These are phyloP conservation scores for Bombyx huttoni DNA, from an alignment of 2,888 invertebrate genomes.

Conservation along the genomic window DNA sequence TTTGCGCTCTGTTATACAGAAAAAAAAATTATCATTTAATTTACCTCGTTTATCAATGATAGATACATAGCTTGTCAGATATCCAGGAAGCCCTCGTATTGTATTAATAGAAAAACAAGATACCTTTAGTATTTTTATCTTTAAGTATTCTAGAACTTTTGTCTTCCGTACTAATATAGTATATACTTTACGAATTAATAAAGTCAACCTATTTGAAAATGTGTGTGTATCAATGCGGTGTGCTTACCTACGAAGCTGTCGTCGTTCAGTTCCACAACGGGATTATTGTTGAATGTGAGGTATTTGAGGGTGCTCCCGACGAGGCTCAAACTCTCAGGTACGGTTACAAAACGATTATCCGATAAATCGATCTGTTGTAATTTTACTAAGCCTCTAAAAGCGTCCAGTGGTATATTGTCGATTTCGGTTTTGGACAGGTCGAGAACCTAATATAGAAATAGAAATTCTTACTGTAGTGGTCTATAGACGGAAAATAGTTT, in stretches of 20 bases:
- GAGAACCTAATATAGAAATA: conserved; percentile 40
- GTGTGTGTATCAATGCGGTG: too few species aligned
- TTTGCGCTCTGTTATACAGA: too few species aligned
- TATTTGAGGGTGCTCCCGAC: conserved; percentile 69
- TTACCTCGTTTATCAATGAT: too few species aligned
- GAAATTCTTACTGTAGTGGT: background rate
- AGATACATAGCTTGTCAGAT: too few species aligned
- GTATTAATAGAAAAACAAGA: too few species aligned
- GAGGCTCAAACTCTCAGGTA: conserved; percentile 70
- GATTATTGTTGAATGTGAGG: conserved; percentile 75
- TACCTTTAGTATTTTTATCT: too few species aligned
- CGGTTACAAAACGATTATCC: conserved; percentile 70
- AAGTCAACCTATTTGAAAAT: too few species aligned
- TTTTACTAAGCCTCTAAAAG: conserved; percentile 60
- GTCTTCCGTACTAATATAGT: too few species aligned
- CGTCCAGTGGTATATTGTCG: conserved; percentile 63
- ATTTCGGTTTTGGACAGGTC: conserved; percentile 74
- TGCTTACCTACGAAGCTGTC: conserved; percentile 72
- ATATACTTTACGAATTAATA: too few species aligned
- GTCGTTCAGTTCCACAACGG: conserved; percentile 69
- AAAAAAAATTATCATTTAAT: too few species aligned
- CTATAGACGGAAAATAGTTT: background rate
- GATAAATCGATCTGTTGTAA: conserved; percentile 73
- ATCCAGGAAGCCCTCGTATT: too few species aligned
- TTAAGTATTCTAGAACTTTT: too few species aligned